Evolutionary conservation across 2,113 vertebrate genomes (phyloP).

Genomic region (Eira barbara): DNA sequence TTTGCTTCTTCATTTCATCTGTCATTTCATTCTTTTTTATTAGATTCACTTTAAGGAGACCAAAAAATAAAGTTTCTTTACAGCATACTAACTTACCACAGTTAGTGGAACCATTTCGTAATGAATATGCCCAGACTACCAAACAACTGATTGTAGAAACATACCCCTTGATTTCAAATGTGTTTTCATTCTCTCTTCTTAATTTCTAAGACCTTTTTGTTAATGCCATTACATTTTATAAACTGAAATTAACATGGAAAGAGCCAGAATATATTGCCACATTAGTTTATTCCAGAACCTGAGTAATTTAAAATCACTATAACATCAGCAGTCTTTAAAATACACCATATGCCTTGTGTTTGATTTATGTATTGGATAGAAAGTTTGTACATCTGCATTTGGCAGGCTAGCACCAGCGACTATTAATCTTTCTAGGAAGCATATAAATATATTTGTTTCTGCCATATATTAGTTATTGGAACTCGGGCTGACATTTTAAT

Average conservation of each 20-base stretch:
- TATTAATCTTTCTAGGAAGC: constrained; percentile 78
- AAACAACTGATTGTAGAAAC: neutral
- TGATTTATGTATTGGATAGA: constrained; percentile 72
- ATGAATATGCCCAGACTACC: neutral
- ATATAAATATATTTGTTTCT: constrained; percentile 71
- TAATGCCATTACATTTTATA: constrained; percentile 26
- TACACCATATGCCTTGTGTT: constrained; percentile 56
- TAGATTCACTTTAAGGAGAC: neutral
- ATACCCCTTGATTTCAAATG: neutral
- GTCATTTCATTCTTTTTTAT: neutral
- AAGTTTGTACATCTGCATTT: constrained; percentile 67
- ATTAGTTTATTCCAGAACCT: constrained; percentile 54
- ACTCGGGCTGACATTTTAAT: constrained; percentile 81
- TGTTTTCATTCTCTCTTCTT: neutral
- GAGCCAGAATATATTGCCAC: constrained; percentile 24
- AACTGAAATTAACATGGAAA: constrained; percentile 61
- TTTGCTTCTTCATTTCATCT: neutral
- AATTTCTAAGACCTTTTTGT: neutral
- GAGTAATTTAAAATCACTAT: constrained; percentile 69
- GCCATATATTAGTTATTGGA: constrained; percentile 83
- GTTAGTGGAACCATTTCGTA: neutral
- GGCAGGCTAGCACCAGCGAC: constrained; percentile 70
- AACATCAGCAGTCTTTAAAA: constrained; percentile 67
- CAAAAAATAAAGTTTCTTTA: constrained; percentile 2
- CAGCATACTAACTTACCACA: neutral